phyloP scores from a whole-genome alignment of 1,140 invertebrate genomes.

The Pseudomyrmex flavicornis region DNA sequence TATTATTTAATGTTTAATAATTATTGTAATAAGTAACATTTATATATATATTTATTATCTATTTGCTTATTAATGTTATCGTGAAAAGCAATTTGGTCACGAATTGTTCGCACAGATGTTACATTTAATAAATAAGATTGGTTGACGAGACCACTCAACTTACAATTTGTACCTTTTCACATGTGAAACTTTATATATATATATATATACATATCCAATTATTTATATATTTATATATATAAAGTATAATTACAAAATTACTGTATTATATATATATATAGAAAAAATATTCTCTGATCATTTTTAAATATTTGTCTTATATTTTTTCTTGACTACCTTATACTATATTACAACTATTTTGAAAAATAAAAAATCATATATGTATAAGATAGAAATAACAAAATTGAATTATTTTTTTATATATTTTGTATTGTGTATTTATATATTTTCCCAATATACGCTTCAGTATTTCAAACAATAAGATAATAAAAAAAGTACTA shows the following conservation, averaged over 20 bases:
- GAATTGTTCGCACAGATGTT: conserved; percentile 54
- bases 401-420: too few species aligned
- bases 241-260: neutral
- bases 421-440: too few species aligned
- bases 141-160: conserved; percentile 40
- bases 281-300: conserved; percentile 19
- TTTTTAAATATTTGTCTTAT: conserved; percentile 51
- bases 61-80: conserved; percentile 58
- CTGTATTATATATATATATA: conserved; percentile 8
- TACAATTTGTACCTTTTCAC: neutral
- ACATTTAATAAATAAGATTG: conserved; percentile 64
- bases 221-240: conserved; percentile 1
- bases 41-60: conserved; percentile 67
- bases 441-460: too few species aligned
- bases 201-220: conserved; percentile 11
- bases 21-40: conserved; percentile 62
- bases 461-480: too few species aligned
- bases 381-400: too few species aligned
- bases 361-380: conserved; percentile 25
- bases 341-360: conserved; percentile 23
- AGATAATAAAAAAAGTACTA: too few species aligned
- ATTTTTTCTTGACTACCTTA: neutral
- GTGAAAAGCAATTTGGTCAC: conserved; percentile 51
- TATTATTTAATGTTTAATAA: conserved; percentile 63
- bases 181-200: conserved; percentile 32